Evolutionary conservation across 2,797 vertebrate genomes (phyloP), one percentile per base, ranked within the genome.

Genomic region (Gymnothorax javanicus): DNA sequence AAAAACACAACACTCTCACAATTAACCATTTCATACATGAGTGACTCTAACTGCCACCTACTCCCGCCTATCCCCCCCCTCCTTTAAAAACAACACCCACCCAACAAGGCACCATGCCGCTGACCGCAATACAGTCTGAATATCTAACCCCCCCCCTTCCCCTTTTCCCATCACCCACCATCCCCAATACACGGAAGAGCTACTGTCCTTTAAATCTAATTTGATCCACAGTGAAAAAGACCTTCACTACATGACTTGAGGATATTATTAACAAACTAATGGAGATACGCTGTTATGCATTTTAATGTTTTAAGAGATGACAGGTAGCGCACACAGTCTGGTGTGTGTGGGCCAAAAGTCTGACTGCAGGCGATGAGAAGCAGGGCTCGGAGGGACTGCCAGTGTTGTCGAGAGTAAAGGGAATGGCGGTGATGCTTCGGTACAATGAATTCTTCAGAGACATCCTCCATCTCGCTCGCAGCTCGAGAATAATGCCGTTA

Each of bases 231-330:
- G 62, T 69, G 62, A 69, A 54, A 86, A 86, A 82, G 79, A 81
- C 82, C 82, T 87, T 84, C 69, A 15, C 82, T 58, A 59, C 69
- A 62, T 64, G 69, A 87, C 69, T 84, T 71, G 57, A 33, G 69
- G 82, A 84, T 84, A 84, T 82, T 62, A 87, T 75, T 75, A 87
- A 84, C 67, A 77, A 73, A 77, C 54, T 27, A 84, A 84, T 84
- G 57, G 56, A 83, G 17, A 87, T 52, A 69, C 56, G 67, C 82
- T 54, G 57, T 73, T 50, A 57, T 75, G 82, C 82, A 87, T 60
- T 84, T 69, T 75, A 75, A 84, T 84, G 86, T 82, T 69, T 84
- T 75, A 71, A 12, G 52, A 84, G 54, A 54, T 79, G 75, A 54
- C 75, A 79, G 75, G 75, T 79, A 79, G 75, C 9, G 50, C 15